phyloP scores from a whole-genome alignment of 2,888 invertebrate species.

The Troilus luridus region DNA sequence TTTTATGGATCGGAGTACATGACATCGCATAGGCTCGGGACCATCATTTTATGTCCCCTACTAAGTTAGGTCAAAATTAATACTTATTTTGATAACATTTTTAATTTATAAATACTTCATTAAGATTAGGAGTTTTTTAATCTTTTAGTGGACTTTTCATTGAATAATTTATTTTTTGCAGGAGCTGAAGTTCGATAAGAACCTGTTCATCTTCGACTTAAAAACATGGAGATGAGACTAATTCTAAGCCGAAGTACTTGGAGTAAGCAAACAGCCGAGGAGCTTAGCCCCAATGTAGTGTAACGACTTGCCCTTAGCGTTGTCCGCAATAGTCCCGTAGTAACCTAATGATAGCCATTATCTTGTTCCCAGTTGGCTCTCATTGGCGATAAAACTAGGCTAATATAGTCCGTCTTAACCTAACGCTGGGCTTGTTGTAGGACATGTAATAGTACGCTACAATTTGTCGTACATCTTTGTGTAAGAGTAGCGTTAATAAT shows the following conservation, averaged over 20 bases:
- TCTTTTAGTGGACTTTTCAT: too few species aligned
- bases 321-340: background rate
- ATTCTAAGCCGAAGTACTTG: background rate
- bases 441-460: background rate
- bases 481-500: too few species aligned
- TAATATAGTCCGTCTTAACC: background rate
- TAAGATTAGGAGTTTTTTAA: too few species aligned
- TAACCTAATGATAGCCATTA: background rate
- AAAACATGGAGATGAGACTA: conserved; percentile 1
- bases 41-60: too few species aligned
- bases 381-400: background rate
- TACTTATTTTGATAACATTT: too few species aligned
- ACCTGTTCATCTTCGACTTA: background rate
- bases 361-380: background rate
- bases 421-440: background rate
- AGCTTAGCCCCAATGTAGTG: background rate
- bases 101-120: too few species aligned
- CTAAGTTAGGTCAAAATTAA: too few species aligned
- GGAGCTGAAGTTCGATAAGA: background rate
- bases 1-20: too few species aligned
- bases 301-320: background rate
- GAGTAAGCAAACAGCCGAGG: background rate
- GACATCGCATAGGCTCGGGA: too few species aligned
- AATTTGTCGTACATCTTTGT: background rate
- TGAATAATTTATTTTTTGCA: too few species aligned